Base-by-base conservation (phyloP, 2,113 vertebrate genomes). In the Micronycteris hirsuta region DNA sequence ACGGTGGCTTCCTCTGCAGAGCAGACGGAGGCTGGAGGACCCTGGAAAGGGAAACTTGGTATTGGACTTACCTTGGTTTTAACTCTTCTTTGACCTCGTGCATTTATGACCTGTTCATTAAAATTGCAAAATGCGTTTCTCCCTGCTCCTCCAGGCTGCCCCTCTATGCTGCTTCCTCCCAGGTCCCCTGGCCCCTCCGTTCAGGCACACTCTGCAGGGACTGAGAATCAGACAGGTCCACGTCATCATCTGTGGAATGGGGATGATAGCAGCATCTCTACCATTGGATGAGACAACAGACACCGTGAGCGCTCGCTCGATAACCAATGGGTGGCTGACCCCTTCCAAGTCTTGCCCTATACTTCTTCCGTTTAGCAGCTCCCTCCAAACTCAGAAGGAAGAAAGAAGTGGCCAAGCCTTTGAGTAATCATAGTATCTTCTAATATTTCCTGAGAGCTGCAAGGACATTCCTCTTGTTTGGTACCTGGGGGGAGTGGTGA, bases 111-210 rank as follows among this genome's bases (percentile, higher is more conserved):
- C 49, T 65, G 38, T 24, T 81, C 24, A n/a, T 61, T 91, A 68
- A 88, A 77, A 92, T 56, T 78, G 84, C 52, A 76, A 58, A 70
- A 71, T 3, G 10, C 20, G 24, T 82, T 43, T 91, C 41, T 61
- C 17, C 38, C 36, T 36, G 52, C n/a, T 65, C 47, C 16, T 85
- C 28, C 12, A 41, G 19, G 45, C 41, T 41, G 41, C 41, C 28
- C 22, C 73, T 89, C 16, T 47, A 63, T 61, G 24, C 22, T 0
- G 0, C 7, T 68, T 15, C 61, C 38, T 80, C 31, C 41, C n/a
- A 26, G 47, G n/a, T 31, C 36, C 61, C 43, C 49, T 3, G 1
- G 2, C 56, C 31, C 28, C 41, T 45, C 43, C 0, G 1, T 38
- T 52, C 2, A 17, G 52, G 26, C 45, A 47, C 36, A 8, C 16